These are phyloP conservation scores for Labeo calbasu DNA, from an alignment of 2,797 vertebrate genomes.

Conservation along the genomic window DNA sequence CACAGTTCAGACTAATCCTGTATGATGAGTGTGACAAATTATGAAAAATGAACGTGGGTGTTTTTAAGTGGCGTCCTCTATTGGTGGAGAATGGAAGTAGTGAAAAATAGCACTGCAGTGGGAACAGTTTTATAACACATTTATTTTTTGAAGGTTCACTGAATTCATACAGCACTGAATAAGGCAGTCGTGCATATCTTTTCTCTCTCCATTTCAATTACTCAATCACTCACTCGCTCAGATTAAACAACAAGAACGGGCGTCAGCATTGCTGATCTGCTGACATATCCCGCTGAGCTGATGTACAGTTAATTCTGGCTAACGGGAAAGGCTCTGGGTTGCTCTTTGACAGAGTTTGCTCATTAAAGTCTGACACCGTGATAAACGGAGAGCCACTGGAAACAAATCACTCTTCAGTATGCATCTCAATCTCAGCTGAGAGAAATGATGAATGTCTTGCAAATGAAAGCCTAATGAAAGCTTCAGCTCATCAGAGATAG, in stretches of 20 bases:
- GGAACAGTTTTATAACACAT: neutral
- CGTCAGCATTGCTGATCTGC: conserved; percentile 3
- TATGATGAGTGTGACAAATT: conserved; percentile 32
- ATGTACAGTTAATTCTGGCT: neutral
- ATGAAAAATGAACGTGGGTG: conserved; percentile 20
- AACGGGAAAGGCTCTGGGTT: neutral
- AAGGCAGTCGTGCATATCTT: neutral
- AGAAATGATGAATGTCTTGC: neutral
- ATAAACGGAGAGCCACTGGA: neutral
- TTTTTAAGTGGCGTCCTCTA: conserved; percentile 64
- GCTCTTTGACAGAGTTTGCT: conserved; percentile 1
- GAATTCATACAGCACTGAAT: neutral
- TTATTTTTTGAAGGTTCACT: neutral
- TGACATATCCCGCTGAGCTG: neutral
- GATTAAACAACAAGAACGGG: conserved; percentile 1
- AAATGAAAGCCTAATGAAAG: conserved; percentile 19
- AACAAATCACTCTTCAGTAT: neutral
- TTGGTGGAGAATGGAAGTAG: conserved; percentile 56
- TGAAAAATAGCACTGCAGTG: neutral
- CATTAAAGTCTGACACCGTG: neutral
- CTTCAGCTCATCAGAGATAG: conserved; percentile 15
- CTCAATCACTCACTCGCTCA: conserved; percentile 2
- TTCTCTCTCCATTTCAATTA: conserved; percentile 15
- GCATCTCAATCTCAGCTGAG: conserved; percentile 1
- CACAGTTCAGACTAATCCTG: conserved; percentile 34